Evolutionary conservation across 2,888 invertebrate species (phyloP).

Genomic region (Agelastica alni): DNA sequence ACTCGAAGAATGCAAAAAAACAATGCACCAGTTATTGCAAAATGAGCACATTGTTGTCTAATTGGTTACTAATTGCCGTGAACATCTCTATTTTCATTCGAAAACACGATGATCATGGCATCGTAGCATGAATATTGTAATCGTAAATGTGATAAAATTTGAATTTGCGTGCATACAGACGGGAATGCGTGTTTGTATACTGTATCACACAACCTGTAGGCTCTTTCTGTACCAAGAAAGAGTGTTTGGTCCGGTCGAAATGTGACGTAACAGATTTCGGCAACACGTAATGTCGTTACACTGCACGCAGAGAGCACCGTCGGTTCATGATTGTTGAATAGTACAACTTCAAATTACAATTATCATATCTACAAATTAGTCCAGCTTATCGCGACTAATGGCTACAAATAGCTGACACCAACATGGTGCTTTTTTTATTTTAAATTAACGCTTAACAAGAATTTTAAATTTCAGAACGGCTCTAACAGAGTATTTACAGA

Average conservation of each 20-base stretch:
- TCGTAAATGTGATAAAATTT: slow-evolving; percentile 38
- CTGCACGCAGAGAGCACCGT: not conserved
- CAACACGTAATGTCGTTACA: not conserved
- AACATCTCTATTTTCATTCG: slow-evolving; percentile 37
- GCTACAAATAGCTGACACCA: too few relatives aligned
- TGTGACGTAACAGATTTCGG: slow-evolving; percentile 2
- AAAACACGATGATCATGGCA: slow-evolving; percentile 39
- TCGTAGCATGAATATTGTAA: slow-evolving; percentile 40
- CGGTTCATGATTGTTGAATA: not conserved
- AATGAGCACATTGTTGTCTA: slow-evolving; percentile 43
- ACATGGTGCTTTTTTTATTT: too few relatives aligned
- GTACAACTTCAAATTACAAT: not conserved
- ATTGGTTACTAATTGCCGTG: slow-evolving; percentile 43
- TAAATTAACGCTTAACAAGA: too few relatives aligned
- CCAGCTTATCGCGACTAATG: too few relatives aligned
- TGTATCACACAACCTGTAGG: slow-evolving; percentile 40
- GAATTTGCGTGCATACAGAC: slow-evolving; percentile 41
- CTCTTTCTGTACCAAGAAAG: slow-evolving; percentile 30
- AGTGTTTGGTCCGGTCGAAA: slow-evolving; percentile 30
- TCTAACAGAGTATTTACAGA: too few relatives aligned
- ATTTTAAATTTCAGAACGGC: too few relatives aligned
- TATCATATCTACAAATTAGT: too few relatives aligned
- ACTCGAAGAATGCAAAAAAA: slow-evolving; percentile 26
- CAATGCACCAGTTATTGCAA: slow-evolving; percentile 40
- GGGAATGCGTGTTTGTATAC: slow-evolving; percentile 36